Evolutionary conservation across 2,888 invertebrate species (phyloP).

Genomic region (Tuta absoluta): DNA sequence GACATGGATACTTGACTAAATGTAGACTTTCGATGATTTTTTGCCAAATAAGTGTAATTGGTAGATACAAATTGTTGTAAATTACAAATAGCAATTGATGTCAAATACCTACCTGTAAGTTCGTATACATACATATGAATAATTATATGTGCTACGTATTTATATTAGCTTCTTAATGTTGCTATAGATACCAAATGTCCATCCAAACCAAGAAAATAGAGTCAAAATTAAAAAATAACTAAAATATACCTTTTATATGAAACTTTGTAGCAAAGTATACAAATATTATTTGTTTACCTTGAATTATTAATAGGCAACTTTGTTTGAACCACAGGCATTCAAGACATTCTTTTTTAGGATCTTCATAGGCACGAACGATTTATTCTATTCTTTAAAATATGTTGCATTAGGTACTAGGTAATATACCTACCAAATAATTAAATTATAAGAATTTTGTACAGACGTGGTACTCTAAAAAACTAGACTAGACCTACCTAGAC

Average conservation of each 20-base stretch:
- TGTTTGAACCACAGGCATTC: neutral
- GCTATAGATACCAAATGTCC: slow-evolving; percentile 25
- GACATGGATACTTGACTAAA: slow-evolving; percentile 59
- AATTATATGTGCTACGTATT: neutral
- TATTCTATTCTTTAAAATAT: slow-evolving; percentile 17
- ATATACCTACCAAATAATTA: slow-evolving; percentile 7
- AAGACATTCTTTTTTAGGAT: neutral
- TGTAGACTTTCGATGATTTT: slow-evolving; percentile 58
- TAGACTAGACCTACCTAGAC: slow-evolving; percentile 19
- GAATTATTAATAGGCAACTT: neutral
- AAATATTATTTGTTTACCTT: neutral
- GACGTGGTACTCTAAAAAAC: slow-evolving; percentile 4
- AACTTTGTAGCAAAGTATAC: neutral
- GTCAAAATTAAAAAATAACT: slow-evolving; percentile 14
- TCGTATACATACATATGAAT: slow-evolving; percentile 8
- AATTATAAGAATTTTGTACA: slow-evolving; percentile 16
- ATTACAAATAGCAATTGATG: slow-evolving; percentile 26
- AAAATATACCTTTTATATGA: neutral
- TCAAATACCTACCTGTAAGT: slow-evolving; percentile 19
- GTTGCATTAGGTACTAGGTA: neutral
- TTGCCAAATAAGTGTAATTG: slow-evolving; percentile 53
- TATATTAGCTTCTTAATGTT: slow-evolving; percentile 27
- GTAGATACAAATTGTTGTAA: slow-evolving; percentile 39
- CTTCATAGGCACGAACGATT: neutral
- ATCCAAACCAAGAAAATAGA: slow-evolving; percentile 24